Conservation (phyloP, 2,113 vertebrate genomes). For the Telmatochromis brichardi region DNA sequence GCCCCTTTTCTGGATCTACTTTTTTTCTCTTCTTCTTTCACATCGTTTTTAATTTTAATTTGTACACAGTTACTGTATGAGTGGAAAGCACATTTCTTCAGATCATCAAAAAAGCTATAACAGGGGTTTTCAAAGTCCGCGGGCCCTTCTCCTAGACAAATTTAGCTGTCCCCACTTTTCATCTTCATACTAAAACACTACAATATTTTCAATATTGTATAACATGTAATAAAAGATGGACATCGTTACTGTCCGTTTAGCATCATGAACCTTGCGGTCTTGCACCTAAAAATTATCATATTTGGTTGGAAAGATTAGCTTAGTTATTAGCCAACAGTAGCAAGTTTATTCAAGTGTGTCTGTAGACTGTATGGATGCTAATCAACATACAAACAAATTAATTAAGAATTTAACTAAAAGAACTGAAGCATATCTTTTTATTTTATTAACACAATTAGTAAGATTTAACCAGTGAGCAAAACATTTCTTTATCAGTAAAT, state of each 20-base stretch:
- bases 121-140: constrained; percentile 28
- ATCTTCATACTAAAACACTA: neutral
- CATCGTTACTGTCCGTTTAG: neutral
- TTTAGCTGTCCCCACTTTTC: neutral
- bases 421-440: neutral
- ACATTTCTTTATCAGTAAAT: neutral
- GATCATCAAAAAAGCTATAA: neutral
- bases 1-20: constrained; percentile 1
- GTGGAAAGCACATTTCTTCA: neutral
- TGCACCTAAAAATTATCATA: neutral
- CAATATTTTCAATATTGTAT: neutral
- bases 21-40: neutral
- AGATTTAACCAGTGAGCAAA: neutral
- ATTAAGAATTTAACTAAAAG: neutral
- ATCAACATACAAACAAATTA: neutral
- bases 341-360: neutral
- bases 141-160: neutral
- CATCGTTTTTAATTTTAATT: neutral
- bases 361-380: neutral
- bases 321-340: neutral
- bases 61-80: neutral
- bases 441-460: neutral
- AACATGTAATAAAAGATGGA: neutral
- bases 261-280: neutral
- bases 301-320: neutral